Percentiles rank a stretch among this genome's conserved stretches.
Evolutionary conservation across 2,113 vertebrate species (phyloP).

Genomic region (Solenodon paradoxus): DNA sequence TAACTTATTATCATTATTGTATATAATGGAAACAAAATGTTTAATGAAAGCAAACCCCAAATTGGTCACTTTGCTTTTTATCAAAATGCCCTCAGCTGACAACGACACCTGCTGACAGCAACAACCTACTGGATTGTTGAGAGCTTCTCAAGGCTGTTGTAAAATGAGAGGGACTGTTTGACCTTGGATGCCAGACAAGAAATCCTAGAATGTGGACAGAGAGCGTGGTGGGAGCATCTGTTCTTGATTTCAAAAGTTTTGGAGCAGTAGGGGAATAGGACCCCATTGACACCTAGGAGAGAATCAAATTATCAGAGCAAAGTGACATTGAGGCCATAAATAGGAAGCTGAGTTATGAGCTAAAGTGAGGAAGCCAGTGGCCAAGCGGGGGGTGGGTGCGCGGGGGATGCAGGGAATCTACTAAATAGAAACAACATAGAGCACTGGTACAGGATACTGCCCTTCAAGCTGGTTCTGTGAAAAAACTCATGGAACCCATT

Average conservation of each 20-base stretch:
- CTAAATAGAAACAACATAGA: neutral
- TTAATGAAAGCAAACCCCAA: neutral
- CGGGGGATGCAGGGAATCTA: too few relatives aligned
- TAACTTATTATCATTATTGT: neutral
- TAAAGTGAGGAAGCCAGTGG: neutral
- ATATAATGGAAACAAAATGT: neutral
- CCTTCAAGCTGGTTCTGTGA: neutral
- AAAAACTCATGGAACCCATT: neutral
- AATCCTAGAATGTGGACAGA: neutral
- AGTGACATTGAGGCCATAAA: neutral
- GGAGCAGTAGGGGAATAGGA: neutral
- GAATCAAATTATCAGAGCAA: neutral
- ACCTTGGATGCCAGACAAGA: neutral
- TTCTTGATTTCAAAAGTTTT: neutral
- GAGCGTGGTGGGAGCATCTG: neutral
- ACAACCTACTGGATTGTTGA: neutral
- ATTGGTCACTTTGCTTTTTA: neutral
- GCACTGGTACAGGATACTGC: neutral
- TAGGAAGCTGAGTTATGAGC: neutral
- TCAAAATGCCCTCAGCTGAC: neutral
- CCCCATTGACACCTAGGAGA: neutral
- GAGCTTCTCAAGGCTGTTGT: too few relatives aligned
- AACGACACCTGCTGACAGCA: neutral
- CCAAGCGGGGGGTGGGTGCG: neutral
- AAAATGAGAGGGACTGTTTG: neutral